Evolutionary conservation across 2,113 vertebrate species (phyloP).

Genomic region (Anoplopoma fimbria): DNA sequence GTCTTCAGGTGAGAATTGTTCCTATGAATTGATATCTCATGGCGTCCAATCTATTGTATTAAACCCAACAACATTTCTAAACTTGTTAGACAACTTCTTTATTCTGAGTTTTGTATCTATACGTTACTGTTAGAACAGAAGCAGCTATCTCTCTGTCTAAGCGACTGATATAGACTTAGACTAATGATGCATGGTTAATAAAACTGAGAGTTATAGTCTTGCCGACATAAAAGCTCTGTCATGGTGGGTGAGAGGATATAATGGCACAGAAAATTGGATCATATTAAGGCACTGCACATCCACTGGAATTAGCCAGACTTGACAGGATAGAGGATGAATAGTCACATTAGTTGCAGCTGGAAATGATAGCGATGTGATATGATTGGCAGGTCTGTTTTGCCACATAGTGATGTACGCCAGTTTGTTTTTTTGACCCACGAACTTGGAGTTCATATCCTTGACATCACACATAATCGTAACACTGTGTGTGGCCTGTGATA

Average conservation of each 20-base stretch:
- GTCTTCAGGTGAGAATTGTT: conserved; percentile 53
- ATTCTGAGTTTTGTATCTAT: background rate
- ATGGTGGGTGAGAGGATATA: conserved; percentile 1
- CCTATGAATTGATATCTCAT: conserved; percentile 48
- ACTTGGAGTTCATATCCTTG: conserved; percentile 22
- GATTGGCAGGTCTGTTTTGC: conserved; percentile 36
- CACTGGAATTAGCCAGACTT: conserved; percentile 45
- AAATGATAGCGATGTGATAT: conserved; percentile 17
- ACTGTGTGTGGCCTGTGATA: background rate
- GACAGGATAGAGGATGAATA: background rate
- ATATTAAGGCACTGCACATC: conserved; percentile 17
- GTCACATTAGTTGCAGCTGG: background rate
- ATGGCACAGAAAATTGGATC: conserved; percentile 29
- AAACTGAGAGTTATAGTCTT: conserved; percentile 14
- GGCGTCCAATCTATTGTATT: conserved; percentile 47
- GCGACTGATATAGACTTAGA: background rate
- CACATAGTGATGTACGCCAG: background rate
- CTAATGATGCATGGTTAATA: conserved; percentile 47
- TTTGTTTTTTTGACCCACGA: conserved; percentile 7
- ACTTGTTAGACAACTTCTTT: conserved; percentile 24
- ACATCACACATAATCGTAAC: conserved; percentile 29
- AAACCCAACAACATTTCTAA: background rate
- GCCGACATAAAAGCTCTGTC: conserved; percentile 9
- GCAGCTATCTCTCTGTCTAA: conserved; percentile 21
- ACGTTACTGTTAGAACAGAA: background rate